Base-by-base conservation (phyloP, 2,113 vertebrate genomes). In the Nycticorax nycticorax region DNA sequence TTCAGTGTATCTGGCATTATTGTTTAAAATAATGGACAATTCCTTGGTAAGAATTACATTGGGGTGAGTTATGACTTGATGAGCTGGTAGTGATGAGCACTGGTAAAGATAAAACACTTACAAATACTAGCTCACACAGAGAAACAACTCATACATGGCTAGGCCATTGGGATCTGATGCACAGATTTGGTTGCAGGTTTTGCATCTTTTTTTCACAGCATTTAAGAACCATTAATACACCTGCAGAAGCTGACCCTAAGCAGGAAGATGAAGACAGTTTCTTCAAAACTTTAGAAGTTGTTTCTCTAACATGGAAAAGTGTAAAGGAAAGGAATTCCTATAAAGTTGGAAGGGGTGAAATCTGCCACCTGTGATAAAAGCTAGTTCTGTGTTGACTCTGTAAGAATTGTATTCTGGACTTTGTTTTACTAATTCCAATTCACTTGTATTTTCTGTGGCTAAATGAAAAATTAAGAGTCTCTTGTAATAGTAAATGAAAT, bases 81-180 rank as follows among this genome's bases (percentile, higher is more conserved):
- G 33, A 91, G 16, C 22, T 53, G 37, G 19, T 75, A 55, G 64
- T 50, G 30, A 17, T 37, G 53, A 78, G 14, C 14, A 20, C 16
- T 59, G 17, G 7, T 55, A 55, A 86, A 83, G 48, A 28, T 8
- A 45, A 91, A 84, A 88, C 62, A 35, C 48, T 57, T 39, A 3
- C 8, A 14, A 59, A 55, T 45, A 35, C 9, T 45, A 57, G n/a
- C 12, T 83, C 32, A n/a, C 2, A 7, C 0, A 1, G 14, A 37
- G 28, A 59, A 86, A 41, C 32, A 59, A n/a, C 20, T 41, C 22
- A 22, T 39, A 27, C 6, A 3, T 18, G 53, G 12, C 72, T 39
- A 53, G 23, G 32, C 10, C 26, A 32, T 22, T 57, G 78, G 24
- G 28, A 90, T 57, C 20, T 45, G 68, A 37, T 9, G 17, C 32